Conservation (phyloP, 2,113 vertebrate species). For the Phrynosoma blainvillii region DNA sequence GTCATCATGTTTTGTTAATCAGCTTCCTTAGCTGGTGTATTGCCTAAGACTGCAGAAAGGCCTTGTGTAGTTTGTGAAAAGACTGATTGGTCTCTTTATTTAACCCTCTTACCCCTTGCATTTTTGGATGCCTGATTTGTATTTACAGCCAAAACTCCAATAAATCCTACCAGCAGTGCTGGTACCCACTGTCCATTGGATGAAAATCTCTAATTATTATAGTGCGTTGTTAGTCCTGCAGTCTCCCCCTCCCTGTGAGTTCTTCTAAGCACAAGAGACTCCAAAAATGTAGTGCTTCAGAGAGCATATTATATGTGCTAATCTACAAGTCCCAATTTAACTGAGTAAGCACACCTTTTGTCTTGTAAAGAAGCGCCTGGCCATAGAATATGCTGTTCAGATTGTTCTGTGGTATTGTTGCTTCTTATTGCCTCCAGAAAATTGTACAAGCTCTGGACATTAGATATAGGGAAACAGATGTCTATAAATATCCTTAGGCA, state of each 20-base stretch:
- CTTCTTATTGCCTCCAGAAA: background rate
- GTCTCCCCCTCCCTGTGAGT: background rate
- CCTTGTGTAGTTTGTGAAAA: background rate
- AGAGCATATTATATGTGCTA: background rate
- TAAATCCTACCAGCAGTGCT: background rate
- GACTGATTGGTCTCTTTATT: background rate
- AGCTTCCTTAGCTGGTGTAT: background rate
- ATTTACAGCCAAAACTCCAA: background rate
- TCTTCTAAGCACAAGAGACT: background rate
- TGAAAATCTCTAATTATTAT: background rate
- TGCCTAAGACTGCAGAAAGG: background rate
- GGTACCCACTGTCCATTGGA: background rate
- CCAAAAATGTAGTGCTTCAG: background rate
- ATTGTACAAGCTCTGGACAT: background rate
- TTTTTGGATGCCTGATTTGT: background rate
- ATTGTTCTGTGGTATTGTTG: background rate
- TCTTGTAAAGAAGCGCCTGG: background rate
- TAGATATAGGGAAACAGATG: background rate
- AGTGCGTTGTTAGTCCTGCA: background rate
- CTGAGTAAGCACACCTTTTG: background rate
- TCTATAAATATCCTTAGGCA: no score
- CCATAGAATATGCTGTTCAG: background rate
- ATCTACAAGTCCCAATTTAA: background rate
- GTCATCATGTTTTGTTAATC: conserved; percentile 7
- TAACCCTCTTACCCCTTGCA: background rate